These are phyloP conservation scores for Mystacornis crossleyi DNA, from an alignment of 2,113 vertebrate genomes.

Conservation along the genomic window DNA sequence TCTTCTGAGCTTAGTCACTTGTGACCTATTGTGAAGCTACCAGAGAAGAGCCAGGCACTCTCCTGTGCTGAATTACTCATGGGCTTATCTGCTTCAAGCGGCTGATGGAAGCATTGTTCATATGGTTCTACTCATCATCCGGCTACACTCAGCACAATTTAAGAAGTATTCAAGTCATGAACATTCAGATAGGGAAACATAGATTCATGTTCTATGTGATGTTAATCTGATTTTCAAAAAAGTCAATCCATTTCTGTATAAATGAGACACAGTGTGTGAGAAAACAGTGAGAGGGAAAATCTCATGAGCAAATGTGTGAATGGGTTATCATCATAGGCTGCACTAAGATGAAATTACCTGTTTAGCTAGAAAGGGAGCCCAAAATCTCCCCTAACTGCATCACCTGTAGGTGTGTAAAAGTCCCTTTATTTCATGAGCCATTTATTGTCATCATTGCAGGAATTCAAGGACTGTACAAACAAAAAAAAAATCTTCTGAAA, in stretches of 20 bases:
- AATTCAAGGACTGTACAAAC: not conserved
- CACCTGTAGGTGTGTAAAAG: not conserved
- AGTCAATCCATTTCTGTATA: not conserved
- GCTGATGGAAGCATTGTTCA: conserved; percentile 22
- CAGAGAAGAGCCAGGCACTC: conserved; percentile 1
- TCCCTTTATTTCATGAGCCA: not conserved
- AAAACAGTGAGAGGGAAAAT: not conserved
- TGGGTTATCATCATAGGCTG: not conserved
- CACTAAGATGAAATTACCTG: not conserved
- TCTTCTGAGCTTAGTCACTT: conserved; percentile 61
- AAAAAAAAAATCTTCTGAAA: not conserved
- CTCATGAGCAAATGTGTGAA: not conserved
- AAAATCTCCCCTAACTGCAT: not conserved
- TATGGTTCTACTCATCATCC: not conserved
- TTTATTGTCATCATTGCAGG: not conserved
- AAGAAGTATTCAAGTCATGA: not conserved
- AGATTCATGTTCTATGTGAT: not conserved
- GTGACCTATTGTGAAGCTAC: conserved; percentile 41
- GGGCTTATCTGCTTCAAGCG: not conserved
- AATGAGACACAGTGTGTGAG: not conserved
- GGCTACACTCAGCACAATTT: not conserved
- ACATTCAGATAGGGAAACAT: not conserved
- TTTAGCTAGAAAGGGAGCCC: not conserved
- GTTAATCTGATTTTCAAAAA: conserved; percentile 4
- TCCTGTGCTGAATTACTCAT: conserved; percentile 62